Base-by-base conservation (phyloP, 2,113 vertebrate species). In the Pithys albifrons region DNA sequence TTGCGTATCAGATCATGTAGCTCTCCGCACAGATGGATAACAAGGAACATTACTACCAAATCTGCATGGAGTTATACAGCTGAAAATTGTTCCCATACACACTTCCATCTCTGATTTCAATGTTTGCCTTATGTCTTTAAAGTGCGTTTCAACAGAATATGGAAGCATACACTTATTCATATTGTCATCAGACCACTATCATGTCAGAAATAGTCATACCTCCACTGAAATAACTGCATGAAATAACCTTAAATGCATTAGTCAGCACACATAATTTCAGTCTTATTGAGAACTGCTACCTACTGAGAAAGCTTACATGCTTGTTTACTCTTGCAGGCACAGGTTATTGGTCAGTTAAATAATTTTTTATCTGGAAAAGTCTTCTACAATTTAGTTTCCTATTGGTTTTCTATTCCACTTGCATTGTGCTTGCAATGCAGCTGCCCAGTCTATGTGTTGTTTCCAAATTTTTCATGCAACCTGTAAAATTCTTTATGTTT, bases 21-120 rank as follows among this genome's bases (percentile, higher is more conserved):
- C 46, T 86, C 62, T 74, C 64, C 0, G 1, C 65, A 55, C 59
- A 89, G 76, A 95, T 67, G 66, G 70, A 74, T 91, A 94, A 88
- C 52, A 91, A 88, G 20, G 85, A 91, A 78, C 43, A 43, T 43
- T 67, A 57, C 43, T 72, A 81, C 52, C 22, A 86, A 95, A 84
- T 89, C 70, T 87, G 79, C 73, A 75, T 18, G 62, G 54, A 89
- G 83, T 94, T 83, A 90, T 51, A 81, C 59, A 89, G 67, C 14
- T 74, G 86, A 74, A 93, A 93, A 96, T 95, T 92, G 65, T 81
- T 95, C 86, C 94, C 86, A 81, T 93, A 74, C 48, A 91, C 51
- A 35, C 6, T 90, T 93, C 71, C 45, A 90, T 67, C 79, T 86
- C 95, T 59, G 75, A 90, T 90, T 93, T 94, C 95, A 96, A 96